Evolutionary conservation across 1,140 invertebrate genomes (phyloP).

Genomic region (Argopecten irradians): DNA sequence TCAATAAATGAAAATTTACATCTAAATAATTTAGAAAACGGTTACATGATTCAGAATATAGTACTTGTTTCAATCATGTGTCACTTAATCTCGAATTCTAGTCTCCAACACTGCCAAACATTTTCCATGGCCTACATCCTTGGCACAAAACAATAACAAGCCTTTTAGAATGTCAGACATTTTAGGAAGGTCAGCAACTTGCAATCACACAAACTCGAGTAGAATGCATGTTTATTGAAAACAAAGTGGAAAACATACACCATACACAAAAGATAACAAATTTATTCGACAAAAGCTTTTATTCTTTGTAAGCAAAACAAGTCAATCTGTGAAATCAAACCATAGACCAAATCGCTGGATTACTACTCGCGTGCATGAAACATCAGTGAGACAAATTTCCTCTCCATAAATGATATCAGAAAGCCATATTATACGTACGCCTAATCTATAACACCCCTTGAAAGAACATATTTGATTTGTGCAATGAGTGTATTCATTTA

Average conservation of each 20-base stretch:
- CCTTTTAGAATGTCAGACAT: too few species aligned
- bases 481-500: neutral
- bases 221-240: neutral
- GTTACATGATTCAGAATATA: too few species aligned
- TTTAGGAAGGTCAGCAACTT: too few species aligned
- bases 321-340: neutral
- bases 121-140: too few species aligned
- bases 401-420: neutral
- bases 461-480: neutral
- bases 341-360: neutral
- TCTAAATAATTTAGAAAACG: too few species aligned
- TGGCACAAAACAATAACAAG: too few species aligned
- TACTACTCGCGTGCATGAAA: constrained; percentile 3
- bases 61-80: too few species aligned
- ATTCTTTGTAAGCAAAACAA: neutral
- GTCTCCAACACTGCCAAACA: too few species aligned
- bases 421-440: neutral
- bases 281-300: neutral
- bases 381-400: neutral
- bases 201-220: neutral
- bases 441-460: neutral
- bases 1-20: too few species aligned
- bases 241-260: neutral
- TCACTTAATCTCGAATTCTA: too few species aligned
- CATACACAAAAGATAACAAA: neutral